phyloP scores from a whole-genome alignment of 1,140 invertebrate genomes.

The Ptiloglossa arizonensis region DNA sequence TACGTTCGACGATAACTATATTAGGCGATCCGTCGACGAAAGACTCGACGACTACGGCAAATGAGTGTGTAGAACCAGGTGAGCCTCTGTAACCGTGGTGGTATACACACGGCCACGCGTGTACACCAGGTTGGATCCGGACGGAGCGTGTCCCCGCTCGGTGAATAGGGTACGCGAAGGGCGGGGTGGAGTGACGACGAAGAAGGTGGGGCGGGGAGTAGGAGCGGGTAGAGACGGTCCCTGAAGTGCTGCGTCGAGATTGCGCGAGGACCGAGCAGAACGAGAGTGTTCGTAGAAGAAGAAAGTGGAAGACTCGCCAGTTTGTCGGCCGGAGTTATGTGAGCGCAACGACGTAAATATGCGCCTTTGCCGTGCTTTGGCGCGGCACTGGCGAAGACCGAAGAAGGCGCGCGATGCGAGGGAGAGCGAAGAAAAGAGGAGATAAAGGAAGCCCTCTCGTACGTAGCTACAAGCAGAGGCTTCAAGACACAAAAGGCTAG shows the following conservation, averaged over 20 bases:
- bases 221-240: too few relatives aligned
- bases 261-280: conserved; percentile 36
- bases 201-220: too few relatives aligned
- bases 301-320: conserved; percentile 60
- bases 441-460: conserved; percentile 51
- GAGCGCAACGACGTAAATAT: conserved; percentile 74
- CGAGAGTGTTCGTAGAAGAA: conserved; percentile 42
- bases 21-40: too few relatives aligned
- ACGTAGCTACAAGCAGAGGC: conserved; percentile 55
- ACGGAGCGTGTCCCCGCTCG: too few relatives aligned
- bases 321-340: conserved; percentile 76
- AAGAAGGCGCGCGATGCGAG: not conserved
- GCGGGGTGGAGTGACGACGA: not conserved
- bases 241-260: conserved; percentile 10
- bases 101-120: too few relatives aligned
- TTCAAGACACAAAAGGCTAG: conserved; percentile 64
- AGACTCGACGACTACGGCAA: too few relatives aligned
- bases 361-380: conserved; percentile 52
- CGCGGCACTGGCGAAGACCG: conserved; percentile 3
- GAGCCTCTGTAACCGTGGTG: too few relatives aligned
- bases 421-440: conserved; percentile 31
- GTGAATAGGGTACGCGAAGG: too few relatives aligned
- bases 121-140: too few relatives aligned
- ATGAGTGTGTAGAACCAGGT: too few relatives aligned
- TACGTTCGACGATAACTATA: too few relatives aligned